Evolutionary conservation across 2,888 invertebrate species (phyloP), one percentile per base, ranked within the genome.

Genomic region (Drosophila acutilabella): DNA sequence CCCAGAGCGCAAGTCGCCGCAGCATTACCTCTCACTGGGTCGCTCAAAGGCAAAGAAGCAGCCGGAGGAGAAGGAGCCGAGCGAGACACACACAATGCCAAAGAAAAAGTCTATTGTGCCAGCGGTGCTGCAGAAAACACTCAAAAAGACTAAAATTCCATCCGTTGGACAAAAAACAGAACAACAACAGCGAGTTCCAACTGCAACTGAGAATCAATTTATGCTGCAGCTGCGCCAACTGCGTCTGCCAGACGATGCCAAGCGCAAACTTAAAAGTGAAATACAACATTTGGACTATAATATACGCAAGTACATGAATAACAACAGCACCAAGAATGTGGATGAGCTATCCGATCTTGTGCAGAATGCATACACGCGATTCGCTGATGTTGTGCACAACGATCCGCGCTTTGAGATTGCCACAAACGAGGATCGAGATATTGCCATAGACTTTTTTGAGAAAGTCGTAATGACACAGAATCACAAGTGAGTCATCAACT

Each of bases 391-490:
- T 20, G 89, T 92, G 2, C 91, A 92, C 61, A 89, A 87, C 20
- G 91, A 92, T 78, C 64, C 80, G 2, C 87, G 91, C 48, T 93
- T 92, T 76, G 83, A 88, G 62, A 90, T 89, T 40, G 90, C 90
- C 16, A 88, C 88, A 7, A 81, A 88, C 0, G 98, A 98, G 80
- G 94, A 95, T 44, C 95, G 95, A 81, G 97, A 98, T 85, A 94
- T 95, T 80, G 94, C 99, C 68, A 94, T 98, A 90, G 98, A 98
- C 93, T 97, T 97, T 90, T 96, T 97, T 50, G 99, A 99, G 93
- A 97, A 97, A 89, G 98, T 97, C 90, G 95, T 98, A 53, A 98
- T 98, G 95, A 96, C 97, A 0, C 95, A 96, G 88, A 94, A 98
- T 67, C 99, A 99, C 91, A 95, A 96, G 95, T 95, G 89, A 93